Evolutionary conservation across 92 coral and sea anemone genomes (phyloP), one percentile per base, ranked within the genome.

Genomic region (Porites evermanni): DNA sequence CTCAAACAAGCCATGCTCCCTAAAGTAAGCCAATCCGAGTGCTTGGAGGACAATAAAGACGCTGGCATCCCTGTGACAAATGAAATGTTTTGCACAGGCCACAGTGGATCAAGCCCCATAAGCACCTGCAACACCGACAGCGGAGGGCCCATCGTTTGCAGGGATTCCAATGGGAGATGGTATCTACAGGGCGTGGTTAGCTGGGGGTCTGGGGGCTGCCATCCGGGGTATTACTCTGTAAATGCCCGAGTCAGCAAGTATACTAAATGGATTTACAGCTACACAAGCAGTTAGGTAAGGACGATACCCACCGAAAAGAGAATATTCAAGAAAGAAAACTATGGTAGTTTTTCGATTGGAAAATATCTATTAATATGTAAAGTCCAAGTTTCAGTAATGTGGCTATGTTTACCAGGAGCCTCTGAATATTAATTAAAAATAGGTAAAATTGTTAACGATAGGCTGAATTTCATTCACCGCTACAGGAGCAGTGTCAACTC

Each of bases 161-260:
- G 68, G 84, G 82, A 74, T 54, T 23, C 18, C n/a, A 72, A 53
- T 24, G 95, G 94, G 12, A 79, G 80, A 23, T 93, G 96, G 96
- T 83, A 68, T 29, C 88, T 93, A 17, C 96, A 93, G 73, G 96
- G 96, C 47, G 96, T 93, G 80, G 96, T 93, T 59, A 93, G 96
- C 69, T 93, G 92, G 92, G 96, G 96, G 12, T 83, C 56, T 1
- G 92, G 96, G 17, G 87, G 86, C 1, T 93, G 94, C 72, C 69
- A 82, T 51, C 94, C 96, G 11, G 96, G 96, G 2, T 81, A 84
- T 84, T 93, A 93, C 84, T 80, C 91, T 26, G 96, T 93, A 32
- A 91, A 93, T 53, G 96, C 91, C 77, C 81, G 88, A 79, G 96
- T 93, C 23, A 89, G 94, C 83, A 91, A 84, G 61, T 91, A 73